Evolutionary conservation across 2,888 invertebrate genomes (phyloP).

Genomic region (Brenthis hecate): DNA sequence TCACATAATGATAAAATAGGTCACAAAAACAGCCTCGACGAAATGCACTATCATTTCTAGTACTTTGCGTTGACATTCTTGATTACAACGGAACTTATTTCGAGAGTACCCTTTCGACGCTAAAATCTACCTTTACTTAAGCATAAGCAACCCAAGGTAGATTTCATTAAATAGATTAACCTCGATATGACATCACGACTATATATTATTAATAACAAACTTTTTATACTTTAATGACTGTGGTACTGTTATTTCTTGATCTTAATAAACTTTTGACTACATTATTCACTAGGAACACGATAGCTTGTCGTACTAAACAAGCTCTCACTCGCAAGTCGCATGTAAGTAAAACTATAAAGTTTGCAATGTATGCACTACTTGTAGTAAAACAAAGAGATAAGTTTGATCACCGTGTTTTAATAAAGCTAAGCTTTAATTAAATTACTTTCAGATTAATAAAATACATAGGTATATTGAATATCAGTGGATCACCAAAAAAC

Average conservation of each 20-base stretch:
- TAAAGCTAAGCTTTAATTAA: too few relatives aligned
- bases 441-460: too few relatives aligned
- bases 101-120: constrained; percentile 26
- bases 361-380: too few relatives aligned
- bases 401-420: too few relatives aligned
- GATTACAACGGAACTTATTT: constrained; percentile 30
- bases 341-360: too few relatives aligned
- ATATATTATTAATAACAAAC: too few relatives aligned
- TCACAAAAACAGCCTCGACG: constrained; percentile 13
- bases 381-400: too few relatives aligned
- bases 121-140: constrained; percentile 6
- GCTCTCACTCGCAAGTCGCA: too few relatives aligned
- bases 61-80: constrained; percentile 19
- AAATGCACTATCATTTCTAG: constrained; percentile 18
- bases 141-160: constrained; percentile 2
- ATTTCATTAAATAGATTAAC: constrained; percentile 9
- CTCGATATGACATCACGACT: neutral
- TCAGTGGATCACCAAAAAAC: too few relatives aligned
- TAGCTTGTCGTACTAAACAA: too few relatives aligned
- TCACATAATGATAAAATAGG: constrained; percentile 3
- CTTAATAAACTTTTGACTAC: neutral
- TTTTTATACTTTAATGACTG: neutral
- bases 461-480: too few relatives aligned
- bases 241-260: neutral
- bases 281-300: too few relatives aligned